Evolutionary conservation across 2,113 vertebrate species (phyloP).

Genomic region (Mobula hypostoma): DNA sequence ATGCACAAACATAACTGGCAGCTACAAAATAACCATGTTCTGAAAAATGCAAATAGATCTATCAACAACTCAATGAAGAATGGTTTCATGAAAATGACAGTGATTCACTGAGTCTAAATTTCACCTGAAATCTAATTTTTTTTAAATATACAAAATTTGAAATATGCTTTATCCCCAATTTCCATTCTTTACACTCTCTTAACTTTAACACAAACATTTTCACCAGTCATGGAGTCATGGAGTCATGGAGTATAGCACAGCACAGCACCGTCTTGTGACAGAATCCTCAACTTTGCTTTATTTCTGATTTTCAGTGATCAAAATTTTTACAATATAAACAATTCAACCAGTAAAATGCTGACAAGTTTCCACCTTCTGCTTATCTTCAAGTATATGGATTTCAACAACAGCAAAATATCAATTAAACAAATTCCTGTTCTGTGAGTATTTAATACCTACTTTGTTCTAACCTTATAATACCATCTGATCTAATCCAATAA

Average conservation of each 20-base stretch:
- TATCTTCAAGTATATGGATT: not conserved
- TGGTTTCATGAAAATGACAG: not conserved
- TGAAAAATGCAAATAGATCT: not conserved
- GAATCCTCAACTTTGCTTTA: too few relatives aligned
- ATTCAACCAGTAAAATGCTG: not conserved
- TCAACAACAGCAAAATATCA: slow-evolving; percentile 1
- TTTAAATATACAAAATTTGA: not conserved
- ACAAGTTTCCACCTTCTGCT: not conserved
- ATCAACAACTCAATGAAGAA: not conserved
- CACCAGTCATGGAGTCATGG: too few relatives aligned
- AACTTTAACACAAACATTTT: not conserved
- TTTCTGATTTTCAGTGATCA: not conserved
- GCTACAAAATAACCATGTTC: not conserved
- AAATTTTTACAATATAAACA: not conserved
- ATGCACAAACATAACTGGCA: too few relatives aligned
- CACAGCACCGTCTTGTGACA: not conserved
- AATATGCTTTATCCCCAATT: not conserved
- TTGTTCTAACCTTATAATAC: slow-evolving; percentile 30
- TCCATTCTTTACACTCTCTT: not conserved
- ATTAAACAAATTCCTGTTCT: slow-evolving; percentile 18
- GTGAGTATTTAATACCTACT: slow-evolving; percentile 16
- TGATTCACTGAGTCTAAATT: not conserved
- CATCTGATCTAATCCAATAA: slow-evolving; percentile 33
- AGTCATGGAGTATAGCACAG: too few relatives aligned
- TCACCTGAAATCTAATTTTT: not conserved